Conservation (phyloP, 1,140 invertebrate genomes). For the Cylas formicarius region DNA sequence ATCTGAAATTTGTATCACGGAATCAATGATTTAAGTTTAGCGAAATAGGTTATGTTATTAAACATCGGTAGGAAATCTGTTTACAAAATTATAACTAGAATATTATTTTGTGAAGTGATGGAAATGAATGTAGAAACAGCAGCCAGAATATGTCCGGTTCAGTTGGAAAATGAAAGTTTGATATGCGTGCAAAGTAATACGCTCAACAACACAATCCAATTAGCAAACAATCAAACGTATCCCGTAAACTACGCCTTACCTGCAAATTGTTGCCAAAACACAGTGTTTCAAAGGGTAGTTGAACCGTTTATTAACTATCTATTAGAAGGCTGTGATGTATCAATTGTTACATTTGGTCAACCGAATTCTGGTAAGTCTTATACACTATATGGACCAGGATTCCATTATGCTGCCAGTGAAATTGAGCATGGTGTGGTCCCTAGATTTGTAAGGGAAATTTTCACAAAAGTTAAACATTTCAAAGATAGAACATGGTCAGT, state of each 20-base stretch:
- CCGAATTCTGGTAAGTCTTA: constrained; percentile 70
- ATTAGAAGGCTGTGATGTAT: constrained; percentile 62
- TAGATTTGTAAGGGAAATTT: constrained; percentile 65
- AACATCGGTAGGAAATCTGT: no score
- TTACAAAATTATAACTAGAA: no score
- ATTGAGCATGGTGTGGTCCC: constrained; percentile 70
- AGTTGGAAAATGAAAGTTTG: constrained; percentile 35
- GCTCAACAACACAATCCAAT: constrained; percentile 49
- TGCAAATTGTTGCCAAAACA: constrained; percentile 45
- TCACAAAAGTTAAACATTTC: constrained; percentile 54
- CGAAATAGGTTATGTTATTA: no score
- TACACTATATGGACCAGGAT: constrained; percentile 66
- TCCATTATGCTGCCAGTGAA: constrained; percentile 59
- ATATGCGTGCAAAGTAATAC: constrained; percentile 49
- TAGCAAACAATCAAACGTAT: constrained; percentile 48
- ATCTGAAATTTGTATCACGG: no score
- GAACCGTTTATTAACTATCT: constrained; percentile 53
- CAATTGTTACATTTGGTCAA: constrained; percentile 72
- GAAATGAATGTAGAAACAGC: constrained; percentile 38
- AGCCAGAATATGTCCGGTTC: constrained; percentile 32
- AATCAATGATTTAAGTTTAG: no score
- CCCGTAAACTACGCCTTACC: constrained; percentile 56
- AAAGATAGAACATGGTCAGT: constrained; percentile 53
- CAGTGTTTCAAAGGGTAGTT: constrained; percentile 43
- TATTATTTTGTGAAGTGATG: no score